Evolutionary conservation across 2,888 invertebrate species (phyloP), one percentile per base, ranked within the genome.

Genomic region (Dromius quadrimaculatus): DNA sequence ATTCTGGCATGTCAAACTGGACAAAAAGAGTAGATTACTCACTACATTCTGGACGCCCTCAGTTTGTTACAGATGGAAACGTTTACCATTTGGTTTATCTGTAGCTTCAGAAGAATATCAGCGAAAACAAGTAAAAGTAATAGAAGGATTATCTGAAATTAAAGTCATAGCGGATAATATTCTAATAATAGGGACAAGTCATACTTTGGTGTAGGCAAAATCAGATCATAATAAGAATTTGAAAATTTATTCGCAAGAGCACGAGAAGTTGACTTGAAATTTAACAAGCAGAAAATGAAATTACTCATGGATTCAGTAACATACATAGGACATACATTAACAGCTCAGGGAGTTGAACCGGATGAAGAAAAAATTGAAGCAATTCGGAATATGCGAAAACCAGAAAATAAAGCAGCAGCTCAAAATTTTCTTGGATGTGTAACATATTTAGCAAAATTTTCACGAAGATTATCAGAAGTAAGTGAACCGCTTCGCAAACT

Each of bases 281-380:
- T 75, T 2, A 73, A 75, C 57, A 13, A 47, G 45, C 36, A 61
- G 13, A 75, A 75, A 68, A 57, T 59, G 50, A 43, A 71, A 22
- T 34, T 73, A 8, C n/a, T 54, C n/a, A 11, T 32, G 6, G 54
- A 54, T 8, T 34, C 66, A 11, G 59, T 75, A n/a, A 73, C 71
- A 41, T 72, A 66, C 54, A 45, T 74, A 3, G 74, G 74, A 13
- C 73, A 74, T 36, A 63, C 71, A 6, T 65, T 75, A 11, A 41
- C 41, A 13, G 2, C 11, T 4, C 5, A 13, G 15, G 41, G 41
- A 41, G 6, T 41, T 1, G 2, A 41, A 41, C 41, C 41, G 4
- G 41, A 41, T 15, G 15, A 13, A 41, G 2, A 8, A 13, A 41
- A 41, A 8, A 13, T 41, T 13, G 15, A 13, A 13, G 41, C 41